Evolutionary conservation across 2,888 invertebrate genomes (phyloP).

Genomic region (Hypolimnas misippus): DNA sequence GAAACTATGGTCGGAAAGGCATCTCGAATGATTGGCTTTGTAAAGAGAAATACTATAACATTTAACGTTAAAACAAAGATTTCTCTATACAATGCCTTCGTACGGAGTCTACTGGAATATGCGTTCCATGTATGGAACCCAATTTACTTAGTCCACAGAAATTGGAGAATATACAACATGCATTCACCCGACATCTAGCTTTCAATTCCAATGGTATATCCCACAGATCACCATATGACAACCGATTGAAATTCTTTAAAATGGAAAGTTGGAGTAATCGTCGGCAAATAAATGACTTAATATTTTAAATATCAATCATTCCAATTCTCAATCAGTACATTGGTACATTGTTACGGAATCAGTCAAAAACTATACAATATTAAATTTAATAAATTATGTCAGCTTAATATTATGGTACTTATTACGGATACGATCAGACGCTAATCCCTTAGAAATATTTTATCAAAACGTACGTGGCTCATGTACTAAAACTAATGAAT

Average conservation of each 20-base stretch:
- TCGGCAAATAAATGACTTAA: background rate
- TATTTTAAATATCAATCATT: no score
- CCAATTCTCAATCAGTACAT: no score
- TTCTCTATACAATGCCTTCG: background rate
- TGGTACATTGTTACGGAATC: no score
- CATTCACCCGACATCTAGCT: background rate
- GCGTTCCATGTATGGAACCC: slow-evolving; percentile 2
- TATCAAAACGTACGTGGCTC: no score
- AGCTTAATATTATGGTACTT: no score
- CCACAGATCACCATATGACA: background rate
- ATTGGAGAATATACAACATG: background rate
- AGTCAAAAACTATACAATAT: no score
- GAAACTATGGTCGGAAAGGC: background rate
- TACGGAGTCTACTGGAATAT: background rate
- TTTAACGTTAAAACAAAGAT: background rate
- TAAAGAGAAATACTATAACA: background rate
- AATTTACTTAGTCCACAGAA: no score
- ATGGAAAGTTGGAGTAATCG: background rate
- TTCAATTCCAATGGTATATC: background rate
- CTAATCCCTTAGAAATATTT: no score
- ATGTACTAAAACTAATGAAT: no score
- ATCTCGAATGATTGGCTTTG: slow-evolving; percentile 1
- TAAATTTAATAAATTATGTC: no score
- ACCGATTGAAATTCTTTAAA: background rate
- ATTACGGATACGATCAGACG: no score